Conservation (phyloP, 1,140 invertebrate genomes). For the Caenorhabditis elegans region WBcel235 BX284605.5:10043501-10044000, state of each 20-base stretch:
- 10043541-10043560: neutral
- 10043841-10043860: slow-evolving; percentile 14
- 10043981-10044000: too few relatives aligned
- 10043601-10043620: too few relatives aligned
- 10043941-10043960: too few relatives aligned
- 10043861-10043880: neutral
- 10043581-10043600: too few relatives aligned
- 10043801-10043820: neutral
- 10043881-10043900: neutral
- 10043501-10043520: neutral
- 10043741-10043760: neutral
- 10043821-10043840: slow-evolving; percentile 11
- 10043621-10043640: too few relatives aligned
- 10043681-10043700: neutral
- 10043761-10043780: neutral
- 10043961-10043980: too few relatives aligned
- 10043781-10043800: neutral
- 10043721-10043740: neutral
- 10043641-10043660: neutral
- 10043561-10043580: too few relatives aligned
- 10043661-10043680: neutral
- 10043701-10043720: neutral
- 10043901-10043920: too few relatives aligned
- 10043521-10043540: neutral
- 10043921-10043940: too few relatives aligned